Evolutionary conservation across 2,888 invertebrate genomes (phyloP), one percentile per base, ranked within the genome.

Genomic region (Trichopoda pennipes): DNA sequence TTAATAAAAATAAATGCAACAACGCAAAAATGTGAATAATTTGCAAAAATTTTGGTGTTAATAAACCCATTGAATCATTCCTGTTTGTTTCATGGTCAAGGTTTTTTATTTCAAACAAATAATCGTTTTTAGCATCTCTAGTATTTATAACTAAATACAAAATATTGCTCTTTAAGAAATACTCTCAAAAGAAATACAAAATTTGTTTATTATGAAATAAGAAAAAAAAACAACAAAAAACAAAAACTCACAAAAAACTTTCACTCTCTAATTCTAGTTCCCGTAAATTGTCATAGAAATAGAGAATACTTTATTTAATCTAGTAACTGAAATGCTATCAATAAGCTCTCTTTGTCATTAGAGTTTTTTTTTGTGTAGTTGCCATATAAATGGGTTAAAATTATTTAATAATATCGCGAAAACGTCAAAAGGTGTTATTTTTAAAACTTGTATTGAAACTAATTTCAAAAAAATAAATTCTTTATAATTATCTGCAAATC

Each of bases 41-140:
- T 72, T 19, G 19, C 53, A 56, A 3, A 58, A 72, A 72, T 19
- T 70, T 64, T 68, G 78, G 56, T 79, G 82, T 79, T 79, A 82
- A 82, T 79, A 82, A 82, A 82, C 82, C 56, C 75, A 82, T 82
- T 79, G 78, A 79, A 73, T 82, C 75, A 82, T 79, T 76, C 78
- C 82, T 47, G 82, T 76, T 79, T 82, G 64, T 82, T 82, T 82
- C 82, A 82, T 82, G 82, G 82, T 82, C 82, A 82, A 82, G 82
- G 82, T 82, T 79, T 79, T 38, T 74, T 74, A 32, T 70, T 75
- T 68, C 61, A 63, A 38, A 60, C 49, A 38, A 63, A 10, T 4
- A n/a, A 51, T 47, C n/a, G 35, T 17, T 60, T 23, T 23, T 51
- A 72, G 17, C 60, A 72, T 61, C 42, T 72, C 61, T 72, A 72